Conservation (phyloP, 2,797 vertebrate genomes). For the Gouania willdenowi region DNA sequence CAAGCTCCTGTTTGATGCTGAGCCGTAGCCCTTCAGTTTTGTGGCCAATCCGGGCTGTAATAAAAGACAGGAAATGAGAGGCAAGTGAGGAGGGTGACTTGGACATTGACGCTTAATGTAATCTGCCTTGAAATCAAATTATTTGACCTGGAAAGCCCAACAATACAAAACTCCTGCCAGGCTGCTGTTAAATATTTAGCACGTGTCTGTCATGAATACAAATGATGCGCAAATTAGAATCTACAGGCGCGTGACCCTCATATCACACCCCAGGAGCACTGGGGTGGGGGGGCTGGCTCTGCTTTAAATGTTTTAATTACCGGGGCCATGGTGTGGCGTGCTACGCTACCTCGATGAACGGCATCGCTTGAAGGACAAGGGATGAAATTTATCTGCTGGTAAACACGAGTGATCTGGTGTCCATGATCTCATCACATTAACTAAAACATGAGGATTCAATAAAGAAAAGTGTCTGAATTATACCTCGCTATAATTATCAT, state of each 20-base stretch:
- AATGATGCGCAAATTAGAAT: constrained; percentile 97
- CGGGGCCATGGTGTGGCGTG: constrained; percentile 68
- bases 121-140: constrained; percentile 96
- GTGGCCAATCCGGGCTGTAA: constrained; percentile 63
- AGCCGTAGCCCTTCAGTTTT: constrained; percentile 61
- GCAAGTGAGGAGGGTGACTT: constrained; percentile 79
- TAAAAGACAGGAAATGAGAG: constrained; percentile 72
- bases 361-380: constrained; percentile 82
- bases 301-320: constrained; percentile 97
- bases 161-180: constrained; percentile 85
- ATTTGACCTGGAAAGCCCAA: constrained; percentile 90
- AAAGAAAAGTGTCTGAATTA: constrained; percentile 39
- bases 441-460: constrained; percentile 47
- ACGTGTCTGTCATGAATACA: constrained; percentile 94
- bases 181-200: constrained; percentile 96
- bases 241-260: constrained; percentile 95
- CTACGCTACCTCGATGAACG: constrained; percentile 31
- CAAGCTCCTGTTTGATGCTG: constrained; percentile 59
- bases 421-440: constrained; percentile 60
- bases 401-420: constrained; percentile 62
- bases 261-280: constrained; percentile 86
- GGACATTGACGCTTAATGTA: constrained; percentile 89
- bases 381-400: constrained; percentile 73
- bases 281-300: constrained; percentile 74
- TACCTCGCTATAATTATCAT: constrained; percentile 49